These are phyloP conservation scores for Syngnathoides biaculeatus DNA, from an alignment of 2,113 vertebrate genomes.

Conservation along the genomic window DNA sequence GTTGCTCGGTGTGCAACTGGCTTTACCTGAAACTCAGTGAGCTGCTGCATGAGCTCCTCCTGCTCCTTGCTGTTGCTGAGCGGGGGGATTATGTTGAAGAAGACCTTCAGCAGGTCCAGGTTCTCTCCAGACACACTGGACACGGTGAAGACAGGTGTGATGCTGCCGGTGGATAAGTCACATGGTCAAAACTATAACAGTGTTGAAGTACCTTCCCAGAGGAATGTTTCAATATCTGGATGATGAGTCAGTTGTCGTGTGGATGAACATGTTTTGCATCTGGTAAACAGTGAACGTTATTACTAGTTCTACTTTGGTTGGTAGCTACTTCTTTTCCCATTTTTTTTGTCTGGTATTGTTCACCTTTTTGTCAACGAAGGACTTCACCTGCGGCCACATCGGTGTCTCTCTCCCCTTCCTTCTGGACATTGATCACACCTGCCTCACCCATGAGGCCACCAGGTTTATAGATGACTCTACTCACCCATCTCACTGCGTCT, in stretches of 20 bases:
- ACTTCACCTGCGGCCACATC: too few relatives aligned
- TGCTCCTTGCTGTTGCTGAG: constrained; percentile 97
- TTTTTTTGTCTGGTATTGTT: not conserved
- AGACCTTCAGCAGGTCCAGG: constrained; percentile 91
- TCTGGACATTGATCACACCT: too few relatives aligned
- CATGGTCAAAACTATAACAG: not conserved
- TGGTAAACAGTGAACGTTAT: not conserved
- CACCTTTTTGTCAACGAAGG: not conserved
- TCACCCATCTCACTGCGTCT: too few relatives aligned
- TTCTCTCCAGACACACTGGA: constrained; percentile 96
- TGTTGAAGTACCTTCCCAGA: not conserved
- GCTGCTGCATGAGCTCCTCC: constrained; percentile 96
- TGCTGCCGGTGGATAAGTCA: constrained; percentile 62
- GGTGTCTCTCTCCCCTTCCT: too few relatives aligned
- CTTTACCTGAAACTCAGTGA: constrained; percentile 92
- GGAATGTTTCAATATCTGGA: not conserved
- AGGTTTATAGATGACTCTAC: too few relatives aligned
- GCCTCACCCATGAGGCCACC: too few relatives aligned
- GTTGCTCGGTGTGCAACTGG: not conserved
- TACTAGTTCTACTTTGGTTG: not conserved
- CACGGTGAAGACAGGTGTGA: constrained; percentile 94
- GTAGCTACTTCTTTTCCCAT: not conserved
- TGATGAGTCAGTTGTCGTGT: not conserved
- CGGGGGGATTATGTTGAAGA: constrained; percentile 96
- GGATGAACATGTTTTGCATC: not conserved